Conservation (phyloP, 2,888 invertebrate species). For the Agonum fuliginosum region DNA sequence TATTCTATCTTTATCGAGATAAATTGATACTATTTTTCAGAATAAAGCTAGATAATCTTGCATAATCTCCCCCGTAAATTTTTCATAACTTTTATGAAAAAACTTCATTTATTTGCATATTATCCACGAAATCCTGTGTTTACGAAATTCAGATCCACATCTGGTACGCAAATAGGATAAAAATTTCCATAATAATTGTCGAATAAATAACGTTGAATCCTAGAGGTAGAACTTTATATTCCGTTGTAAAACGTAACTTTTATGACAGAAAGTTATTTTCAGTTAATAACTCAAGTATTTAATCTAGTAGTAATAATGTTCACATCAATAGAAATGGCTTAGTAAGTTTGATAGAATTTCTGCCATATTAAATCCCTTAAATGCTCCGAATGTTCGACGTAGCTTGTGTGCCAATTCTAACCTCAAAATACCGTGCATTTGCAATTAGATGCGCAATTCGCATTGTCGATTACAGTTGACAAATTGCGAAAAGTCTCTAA, state of each 20-base stretch:
- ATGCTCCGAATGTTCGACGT: background rate
- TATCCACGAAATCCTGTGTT: conserved; percentile 8
- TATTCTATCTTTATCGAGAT: no score
- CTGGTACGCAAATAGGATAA: conserved; percentile 13
- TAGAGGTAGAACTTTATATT: background rate
- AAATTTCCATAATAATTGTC: conserved; percentile 33
- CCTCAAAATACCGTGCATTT: background rate
- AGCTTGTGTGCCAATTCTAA: background rate
- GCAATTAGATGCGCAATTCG: conserved; percentile 1
- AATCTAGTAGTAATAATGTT: no score
- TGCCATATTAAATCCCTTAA: conserved; percentile 1
- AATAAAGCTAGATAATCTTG: no score
- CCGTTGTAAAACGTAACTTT: conserved; percentile 7
- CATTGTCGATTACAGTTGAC: background rate
- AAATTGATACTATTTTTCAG: no score
- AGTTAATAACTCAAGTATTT: no score
- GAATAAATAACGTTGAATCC: conserved; percentile 14
- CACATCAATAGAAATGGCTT: no score
- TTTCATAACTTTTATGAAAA: conserved; percentile 21
- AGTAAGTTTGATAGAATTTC: conserved; percentile 7
- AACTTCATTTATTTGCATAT: conserved; percentile 20
- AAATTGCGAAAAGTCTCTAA: conserved; percentile 18
- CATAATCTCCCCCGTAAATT: no score
- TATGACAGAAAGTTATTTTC: conserved; percentile 3
- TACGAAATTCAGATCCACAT: conserved; percentile 17